Percentiles rank a stretch among this genome's conserved stretches.
Evolutionary conservation across 2,797 vertebrate species (phyloP).

Genomic region (Sitta carolinensis): DNA sequence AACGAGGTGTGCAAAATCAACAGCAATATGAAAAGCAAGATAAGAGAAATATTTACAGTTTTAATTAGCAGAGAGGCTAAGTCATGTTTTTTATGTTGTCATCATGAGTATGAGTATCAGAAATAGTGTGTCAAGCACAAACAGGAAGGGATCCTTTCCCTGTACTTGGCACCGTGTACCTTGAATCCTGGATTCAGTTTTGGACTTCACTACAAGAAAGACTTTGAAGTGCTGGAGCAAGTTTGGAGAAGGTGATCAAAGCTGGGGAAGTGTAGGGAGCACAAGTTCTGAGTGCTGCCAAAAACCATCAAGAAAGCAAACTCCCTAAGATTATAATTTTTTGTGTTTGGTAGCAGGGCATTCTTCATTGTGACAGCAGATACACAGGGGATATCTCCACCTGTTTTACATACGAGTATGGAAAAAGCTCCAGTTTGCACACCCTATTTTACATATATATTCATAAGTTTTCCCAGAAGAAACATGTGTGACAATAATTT

Average conservation of each 20-base stretch:
- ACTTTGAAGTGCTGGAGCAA: background rate
- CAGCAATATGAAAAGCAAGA: background rate
- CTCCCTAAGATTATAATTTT: background rate
- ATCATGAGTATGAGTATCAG: fast-evolving
- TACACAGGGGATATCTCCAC: background rate
- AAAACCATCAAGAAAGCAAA: background rate
- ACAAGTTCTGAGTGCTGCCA: background rate
- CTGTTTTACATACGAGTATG: too few relatives aligned
- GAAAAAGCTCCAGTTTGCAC: background rate
- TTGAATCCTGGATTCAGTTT: background rate
- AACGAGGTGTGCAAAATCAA: background rate
- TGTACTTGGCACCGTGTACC: fast-evolving
- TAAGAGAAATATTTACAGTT: background rate
- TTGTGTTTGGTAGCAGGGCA: background rate
- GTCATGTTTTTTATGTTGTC: background rate
- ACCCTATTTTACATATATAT: background rate
- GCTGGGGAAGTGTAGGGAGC: background rate
- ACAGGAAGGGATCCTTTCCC: background rate
- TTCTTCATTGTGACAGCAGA: background rate
- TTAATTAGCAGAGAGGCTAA: background rate
- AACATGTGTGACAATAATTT: background rate
- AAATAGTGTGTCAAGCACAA: background rate
- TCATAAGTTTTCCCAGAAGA: background rate
- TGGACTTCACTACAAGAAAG: background rate
- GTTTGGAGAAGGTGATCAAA: background rate